Base-by-base conservation (phyloP, 2,797 vertebrate genomes). In the Coreius guichenoti region DNA sequence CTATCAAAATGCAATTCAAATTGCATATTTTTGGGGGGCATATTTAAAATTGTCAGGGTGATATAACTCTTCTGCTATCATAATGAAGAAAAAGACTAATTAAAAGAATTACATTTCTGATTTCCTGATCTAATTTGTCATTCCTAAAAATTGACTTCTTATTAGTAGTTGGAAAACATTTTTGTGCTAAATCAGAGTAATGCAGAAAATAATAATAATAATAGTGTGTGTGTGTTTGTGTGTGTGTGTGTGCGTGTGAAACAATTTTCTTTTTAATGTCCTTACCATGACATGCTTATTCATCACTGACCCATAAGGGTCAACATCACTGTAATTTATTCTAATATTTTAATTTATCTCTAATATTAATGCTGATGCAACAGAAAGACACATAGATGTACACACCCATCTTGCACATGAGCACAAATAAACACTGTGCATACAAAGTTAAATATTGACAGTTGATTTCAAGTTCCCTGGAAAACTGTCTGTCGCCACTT, bases 381-480 rank as follows among this genome's bases (percentile, higher is more conserved):
- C 43, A 56, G 43, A 43, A 80, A 81, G 78, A 83, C 69, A 86
- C 78, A 72, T 8, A 81, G 12, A 81, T 4, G 80, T 67, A 58
- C 77, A 39, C 68, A 31, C 39, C n/a, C 26, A 19, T 33, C 31
- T 29, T 56, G 49, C 80, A 73, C 51, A 45, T 67, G 11, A 84
- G 11, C 29, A 39, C 31, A 83, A 69, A 76, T 72, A 31, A 73
- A 51, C 76, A 56, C 49, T 61, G 45, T 81, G 84, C 73, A 83
- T 29, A 65, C 82, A 23, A 45, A 74, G 33, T 81, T 72, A 90
- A 90, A 91, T 92, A 94, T 92, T 91, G 92, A 92, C 91, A 90
- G 91, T 93, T 93, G 89, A 92, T 93, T 93, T 92, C 87, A 23
- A 78, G 58, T 65, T 29, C 88, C 87, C 91, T 94, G 91, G 88